A percentile compares a stretch with the other conserved stretches of the same genome.
phyloP scores from a whole-genome alignment of 2,888 invertebrate genomes.

The Esperia sulphurella region DNA sequence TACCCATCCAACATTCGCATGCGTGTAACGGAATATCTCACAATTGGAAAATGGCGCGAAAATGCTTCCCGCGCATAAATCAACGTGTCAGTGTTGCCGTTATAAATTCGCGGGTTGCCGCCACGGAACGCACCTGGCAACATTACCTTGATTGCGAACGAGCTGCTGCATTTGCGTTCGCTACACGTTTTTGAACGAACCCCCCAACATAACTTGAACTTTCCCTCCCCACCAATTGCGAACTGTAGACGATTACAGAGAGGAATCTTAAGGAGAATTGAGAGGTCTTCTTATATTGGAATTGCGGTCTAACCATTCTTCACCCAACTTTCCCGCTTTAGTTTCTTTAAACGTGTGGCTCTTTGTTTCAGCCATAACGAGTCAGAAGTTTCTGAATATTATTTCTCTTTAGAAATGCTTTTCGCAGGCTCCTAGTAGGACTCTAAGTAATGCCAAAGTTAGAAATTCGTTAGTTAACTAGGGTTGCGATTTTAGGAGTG shows the following conservation, averaged over 20 bases:
- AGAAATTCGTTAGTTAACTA: conserved; percentile 25
- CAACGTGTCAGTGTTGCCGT: conserved; percentile 70
- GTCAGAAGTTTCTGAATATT: conserved; percentile 47
- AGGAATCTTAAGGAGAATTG: background rate
- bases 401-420: conserved; percentile 29
- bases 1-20: conserved; percentile 42
- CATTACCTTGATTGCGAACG: conserved; percentile 70
- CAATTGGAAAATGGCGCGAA: conserved; percentile 48
- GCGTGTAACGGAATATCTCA: conserved; percentile 57
- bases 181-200: conserved; percentile 33
- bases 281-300: conserved; percentile 23
- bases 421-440: conserved; percentile 16
- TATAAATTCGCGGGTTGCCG: conserved; percentile 65
- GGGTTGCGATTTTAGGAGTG: conserved; percentile 17
- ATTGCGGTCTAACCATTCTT: conserved; percentile 20
- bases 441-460: conserved; percentile 42
- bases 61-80: conserved; percentile 65
- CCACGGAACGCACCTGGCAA: conserved; percentile 65
- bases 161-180: conserved; percentile 48
- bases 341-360: conserved; percentile 38
- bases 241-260: background rate
- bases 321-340: conserved; percentile 46
- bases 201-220: conserved; percentile 23
- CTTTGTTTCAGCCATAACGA: conserved; percentile 50
- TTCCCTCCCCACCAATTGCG: conserved; percentile 5